These are phyloP conservation scores for Trissoscelio sp. DNA, from an alignment of 2,888 invertebrate genomes.

Conservation along the genomic window DNA sequence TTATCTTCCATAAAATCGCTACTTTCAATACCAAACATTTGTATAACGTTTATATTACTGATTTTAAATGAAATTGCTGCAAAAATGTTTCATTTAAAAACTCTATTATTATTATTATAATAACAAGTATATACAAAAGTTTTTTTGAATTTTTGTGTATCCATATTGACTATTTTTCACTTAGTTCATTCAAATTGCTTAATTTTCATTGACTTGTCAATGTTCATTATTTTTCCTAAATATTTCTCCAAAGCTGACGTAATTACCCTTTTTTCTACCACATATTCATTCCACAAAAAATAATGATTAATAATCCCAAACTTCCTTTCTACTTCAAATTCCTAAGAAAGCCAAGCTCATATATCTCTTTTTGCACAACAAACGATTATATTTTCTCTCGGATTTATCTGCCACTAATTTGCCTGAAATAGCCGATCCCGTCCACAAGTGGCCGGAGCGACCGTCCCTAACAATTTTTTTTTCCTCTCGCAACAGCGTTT, in stretches of 20 bases:
- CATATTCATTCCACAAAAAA: not conserved
- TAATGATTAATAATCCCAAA: not conserved
- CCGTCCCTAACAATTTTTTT: conserved; percentile 13
- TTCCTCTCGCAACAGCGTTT: not conserved
- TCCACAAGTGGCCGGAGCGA: not conserved
- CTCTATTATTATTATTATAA: no score
- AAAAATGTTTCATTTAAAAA: no score
- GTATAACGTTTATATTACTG: no score
- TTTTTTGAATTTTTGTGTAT: no score
- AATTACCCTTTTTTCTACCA: not conserved
- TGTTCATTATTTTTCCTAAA: not conserved
- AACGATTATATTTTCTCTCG: conserved; percentile 1
- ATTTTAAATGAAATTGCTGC: no score
- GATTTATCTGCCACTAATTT: conserved; percentile 14
- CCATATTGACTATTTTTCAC: no score
- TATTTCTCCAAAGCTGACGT: no score
- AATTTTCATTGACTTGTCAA: no score
- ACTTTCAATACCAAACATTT: no score
- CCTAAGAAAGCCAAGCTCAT: not conserved
- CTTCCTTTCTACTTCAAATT: not conserved
- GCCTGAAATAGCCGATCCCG: conserved; percentile 4
- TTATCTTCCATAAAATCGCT: no score
- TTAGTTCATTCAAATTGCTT: no score
- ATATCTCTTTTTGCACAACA: not conserved
- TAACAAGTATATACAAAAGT: no score